These are phyloP conservation scores for Ditylenchus weischeri DNA, from an alignment of 2,888 invertebrate genomes.

Conservation along the genomic window DNA sequence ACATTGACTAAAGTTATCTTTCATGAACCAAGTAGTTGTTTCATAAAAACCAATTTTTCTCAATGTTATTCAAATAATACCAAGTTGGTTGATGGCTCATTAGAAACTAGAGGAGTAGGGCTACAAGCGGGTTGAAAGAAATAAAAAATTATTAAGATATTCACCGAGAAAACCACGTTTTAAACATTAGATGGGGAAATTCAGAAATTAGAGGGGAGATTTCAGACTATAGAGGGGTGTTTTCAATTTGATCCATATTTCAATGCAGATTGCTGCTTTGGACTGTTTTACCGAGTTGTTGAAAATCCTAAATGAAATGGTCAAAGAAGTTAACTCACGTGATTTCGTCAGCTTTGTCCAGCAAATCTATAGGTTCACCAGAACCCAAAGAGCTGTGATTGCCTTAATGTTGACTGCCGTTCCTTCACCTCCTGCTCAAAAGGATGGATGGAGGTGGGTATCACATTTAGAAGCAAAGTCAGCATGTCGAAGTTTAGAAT, in stretches of 20 bases:
- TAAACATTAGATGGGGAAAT: too few relatives aligned
- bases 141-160: too few relatives aligned
- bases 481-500: constrained; percentile 27
- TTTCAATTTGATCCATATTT: not conserved
- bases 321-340: constrained; percentile 44
- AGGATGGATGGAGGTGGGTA: constrained; percentile 23
- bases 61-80: too few relatives aligned
- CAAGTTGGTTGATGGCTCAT: too few relatives aligned
- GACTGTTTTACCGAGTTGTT: constrained; percentile 53
- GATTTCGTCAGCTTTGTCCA: constrained; percentile 67
- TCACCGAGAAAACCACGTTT: too few relatives aligned
- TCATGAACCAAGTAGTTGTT: too few relatives aligned
- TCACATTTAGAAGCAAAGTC: constrained; percentile 11
- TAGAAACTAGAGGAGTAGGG: too few relatives aligned
- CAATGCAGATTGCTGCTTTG: constrained; percentile 45
- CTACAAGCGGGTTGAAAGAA: too few relatives aligned
- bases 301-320: constrained; percentile 45
- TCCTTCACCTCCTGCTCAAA: constrained; percentile 27
- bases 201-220: too few relatives aligned
- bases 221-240: too few relatives aligned
- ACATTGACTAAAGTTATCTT: too few relatives aligned
- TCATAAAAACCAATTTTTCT: too few relatives aligned
- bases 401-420: constrained; percentile 27
- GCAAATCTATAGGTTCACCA: constrained; percentile 59
- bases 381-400: constrained; percentile 77